phyloP scores from a whole-genome alignment of 2,888 invertebrate species.

The Lycia hirtaria region DNA sequence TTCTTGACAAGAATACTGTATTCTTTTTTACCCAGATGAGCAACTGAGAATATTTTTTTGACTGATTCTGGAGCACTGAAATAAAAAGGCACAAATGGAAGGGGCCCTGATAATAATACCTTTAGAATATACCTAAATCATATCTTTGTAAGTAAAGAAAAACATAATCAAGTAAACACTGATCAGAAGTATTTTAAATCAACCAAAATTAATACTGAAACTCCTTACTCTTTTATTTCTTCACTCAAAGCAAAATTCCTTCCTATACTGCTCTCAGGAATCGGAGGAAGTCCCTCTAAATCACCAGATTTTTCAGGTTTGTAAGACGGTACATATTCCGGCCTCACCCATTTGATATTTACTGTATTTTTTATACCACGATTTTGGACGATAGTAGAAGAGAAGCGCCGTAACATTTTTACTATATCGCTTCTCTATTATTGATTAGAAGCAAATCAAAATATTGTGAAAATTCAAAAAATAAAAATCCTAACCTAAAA shows the following conservation, averaged over 20 bases:
- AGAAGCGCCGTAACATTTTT: slow-evolving; percentile 67
- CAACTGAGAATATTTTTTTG: slow-evolving; percentile 89
- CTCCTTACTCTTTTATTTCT: slow-evolving; percentile 89
- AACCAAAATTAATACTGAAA: neutral
- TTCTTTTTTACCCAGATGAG: slow-evolving; percentile 86
- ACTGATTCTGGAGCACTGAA: slow-evolving; percentile 90
- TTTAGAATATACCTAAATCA: no score
- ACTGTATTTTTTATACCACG: slow-evolving; percentile 88
- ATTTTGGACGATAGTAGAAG: slow-evolving; percentile 70
- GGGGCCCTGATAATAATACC: no score
- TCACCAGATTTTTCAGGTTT: slow-evolving; percentile 91
- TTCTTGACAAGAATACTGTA: slow-evolving; percentile 78
- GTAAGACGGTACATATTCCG: slow-evolving; percentile 87
- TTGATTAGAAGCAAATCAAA: neutral
- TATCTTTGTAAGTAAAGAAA: neutral
- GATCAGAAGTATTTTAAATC: no score
- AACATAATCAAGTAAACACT: neutral
- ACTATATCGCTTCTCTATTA: neutral
- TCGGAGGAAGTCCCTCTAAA: slow-evolving; percentile 81
- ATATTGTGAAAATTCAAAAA: no score
- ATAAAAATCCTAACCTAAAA: neutral
- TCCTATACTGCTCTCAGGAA: slow-evolving; percentile 82
- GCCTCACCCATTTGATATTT: slow-evolving; percentile 92
- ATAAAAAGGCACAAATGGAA: slow-evolving; percentile 37
- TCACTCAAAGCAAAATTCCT: slow-evolving; percentile 85